phyloP scores from a whole-genome alignment of 2,113 vertebrate genomes.

The Cottus gobio region DNA sequence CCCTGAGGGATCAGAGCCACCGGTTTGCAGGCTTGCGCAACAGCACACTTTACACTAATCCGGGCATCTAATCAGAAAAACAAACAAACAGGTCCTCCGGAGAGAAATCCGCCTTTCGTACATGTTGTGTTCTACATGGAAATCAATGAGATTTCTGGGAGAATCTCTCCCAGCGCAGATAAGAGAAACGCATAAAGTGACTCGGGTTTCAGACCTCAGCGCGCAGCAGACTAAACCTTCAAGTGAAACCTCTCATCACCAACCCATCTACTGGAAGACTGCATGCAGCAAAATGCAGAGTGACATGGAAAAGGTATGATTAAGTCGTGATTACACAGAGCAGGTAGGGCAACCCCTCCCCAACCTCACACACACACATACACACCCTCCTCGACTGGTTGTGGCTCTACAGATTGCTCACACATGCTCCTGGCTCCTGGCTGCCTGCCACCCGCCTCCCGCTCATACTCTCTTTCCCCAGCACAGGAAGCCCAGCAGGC shows the following conservation, averaged over 20 bases:
- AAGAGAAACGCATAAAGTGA: neutral
- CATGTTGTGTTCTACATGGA: slow-evolving; percentile 20
- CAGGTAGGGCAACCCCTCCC: slow-evolving; percentile 49
- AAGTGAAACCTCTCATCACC: slow-evolving; percentile 42
- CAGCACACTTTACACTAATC: slow-evolving; percentile 48
- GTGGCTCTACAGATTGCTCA: slow-evolving; percentile 72
- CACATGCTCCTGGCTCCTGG: slow-evolving; percentile 70
- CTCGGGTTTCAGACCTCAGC: neutral
- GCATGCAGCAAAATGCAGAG: slow-evolving; percentile 44
- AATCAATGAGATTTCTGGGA: slow-evolving; percentile 10
- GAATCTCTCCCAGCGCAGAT: neutral
- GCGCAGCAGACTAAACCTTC: slow-evolving; percentile 5
- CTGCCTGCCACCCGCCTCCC: slow-evolving; percentile 56
- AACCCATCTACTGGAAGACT: slow-evolving; percentile 17
- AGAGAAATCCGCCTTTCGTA: slow-evolving; percentile 30
- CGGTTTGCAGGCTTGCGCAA: slow-evolving; percentile 41
- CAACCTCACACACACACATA: slow-evolving; percentile 24
- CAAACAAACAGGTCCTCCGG: slow-evolving; percentile 36
- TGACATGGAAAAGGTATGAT: slow-evolving; percentile 57
- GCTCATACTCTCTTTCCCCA: slow-evolving; percentile 23
- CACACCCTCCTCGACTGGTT: neutral
- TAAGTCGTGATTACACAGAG: slow-evolving; percentile 55
- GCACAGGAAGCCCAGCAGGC: slow-evolving; percentile 67
- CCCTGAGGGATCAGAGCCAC: slow-evolving; percentile 37
- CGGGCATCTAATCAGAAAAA: slow-evolving; percentile 33